These are phyloP conservation scores for Branchinecta lynchi DNA, from an alignment of 1,140 invertebrate genomes.

Conservation along the genomic window DNA sequence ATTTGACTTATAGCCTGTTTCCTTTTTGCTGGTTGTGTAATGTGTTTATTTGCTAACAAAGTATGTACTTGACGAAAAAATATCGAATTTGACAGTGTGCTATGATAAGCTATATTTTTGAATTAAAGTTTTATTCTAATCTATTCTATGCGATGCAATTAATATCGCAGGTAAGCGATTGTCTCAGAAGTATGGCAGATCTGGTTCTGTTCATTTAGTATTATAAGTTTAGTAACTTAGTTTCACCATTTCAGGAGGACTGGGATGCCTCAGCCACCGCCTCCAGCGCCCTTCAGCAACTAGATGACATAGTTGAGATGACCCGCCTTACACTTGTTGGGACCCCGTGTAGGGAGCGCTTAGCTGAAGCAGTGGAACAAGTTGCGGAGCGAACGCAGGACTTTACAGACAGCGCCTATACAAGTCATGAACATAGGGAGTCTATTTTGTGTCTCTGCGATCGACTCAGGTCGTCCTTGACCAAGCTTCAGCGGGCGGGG, in stretches of 20 bases:
- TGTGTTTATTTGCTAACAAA: too few relatives aligned
- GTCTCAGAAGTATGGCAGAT: too few relatives aligned
- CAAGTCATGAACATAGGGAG: slow-evolving; percentile 88
- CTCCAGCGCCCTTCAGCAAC: slow-evolving; percentile 57
- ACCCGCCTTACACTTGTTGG: slow-evolving; percentile 45
- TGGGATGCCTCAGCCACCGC: slow-evolving; percentile 54
- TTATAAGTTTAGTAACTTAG: too few relatives aligned
- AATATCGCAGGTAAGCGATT: too few relatives aligned
- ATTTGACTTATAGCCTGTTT: too few relatives aligned
- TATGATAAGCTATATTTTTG: too few relatives aligned
- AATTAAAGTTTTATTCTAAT: too few relatives aligned
- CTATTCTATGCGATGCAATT: too few relatives aligned
- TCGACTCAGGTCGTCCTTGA: slow-evolving; percentile 64
- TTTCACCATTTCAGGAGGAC: slow-evolving; percentile 33
- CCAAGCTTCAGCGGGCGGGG: slow-evolving; percentile 66
- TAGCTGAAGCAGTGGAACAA: slow-evolving; percentile 66
- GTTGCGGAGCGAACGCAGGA: slow-evolving; percentile 92
- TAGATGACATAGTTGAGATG: slow-evolving; percentile 69
- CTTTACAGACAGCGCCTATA: slow-evolving; percentile 98
- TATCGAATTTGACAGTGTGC: too few relatives aligned
- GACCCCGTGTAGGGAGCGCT: slow-evolving; percentile 38
- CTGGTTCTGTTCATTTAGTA: too few relatives aligned
- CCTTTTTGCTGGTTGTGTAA: too few relatives aligned
- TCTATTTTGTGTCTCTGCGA: slow-evolving; percentile 82
- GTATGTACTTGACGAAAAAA: too few relatives aligned